Base-by-base conservation (phyloP, 2,113 vertebrate genomes). In the Rhipidura dahli region DNA sequence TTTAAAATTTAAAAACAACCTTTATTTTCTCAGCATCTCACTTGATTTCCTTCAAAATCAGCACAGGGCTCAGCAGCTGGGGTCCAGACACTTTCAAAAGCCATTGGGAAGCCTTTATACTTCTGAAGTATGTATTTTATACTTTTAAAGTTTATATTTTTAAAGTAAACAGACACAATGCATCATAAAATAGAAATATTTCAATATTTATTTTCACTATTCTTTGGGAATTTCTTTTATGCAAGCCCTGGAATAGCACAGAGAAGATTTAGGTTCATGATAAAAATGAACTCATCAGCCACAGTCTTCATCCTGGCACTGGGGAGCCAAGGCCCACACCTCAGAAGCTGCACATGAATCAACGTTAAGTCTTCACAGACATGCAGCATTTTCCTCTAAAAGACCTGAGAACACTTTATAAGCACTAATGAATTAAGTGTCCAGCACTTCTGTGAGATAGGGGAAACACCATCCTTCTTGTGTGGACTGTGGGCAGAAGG, bases 381-480 rank as follows among this genome's bases (percentile, higher is more conserved):
- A 14, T 1, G 13, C 54, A 78, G 56, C 60, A 66, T 59, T 83
- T 90, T 63, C 92, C 90, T 75, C 70, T 81, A 33, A 73, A 56
- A 66, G 93, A 80, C 68, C 83, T 27, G 28, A 89, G 76, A 85
- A 73, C 37, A 35, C 82, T 95, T 78, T 89, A 81, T 94, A 97
- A 96, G 80, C 76, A 30, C 45, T 94, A 96, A 96, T 93, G 85
- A 95, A 94, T 96, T 95, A 92, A 92, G 76, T 59, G 83, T 87
- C 83, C 85, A 57, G 87, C 71, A 17, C 68, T 95, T 65, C 47
- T 23, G 22, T 3, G 47, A 93, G 68, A 90, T 70, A 83, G 60
- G 60, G 39, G 82, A 80, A 95, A 64, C 59, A 86, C 51, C 81
- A 95, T 83, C 83, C 83, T 86, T 94, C 92, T 95, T 93, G 73